phyloP scores from a whole-genome alignment of 2,797 vertebrate species.

The Notamacropus eugenii region DNA sequence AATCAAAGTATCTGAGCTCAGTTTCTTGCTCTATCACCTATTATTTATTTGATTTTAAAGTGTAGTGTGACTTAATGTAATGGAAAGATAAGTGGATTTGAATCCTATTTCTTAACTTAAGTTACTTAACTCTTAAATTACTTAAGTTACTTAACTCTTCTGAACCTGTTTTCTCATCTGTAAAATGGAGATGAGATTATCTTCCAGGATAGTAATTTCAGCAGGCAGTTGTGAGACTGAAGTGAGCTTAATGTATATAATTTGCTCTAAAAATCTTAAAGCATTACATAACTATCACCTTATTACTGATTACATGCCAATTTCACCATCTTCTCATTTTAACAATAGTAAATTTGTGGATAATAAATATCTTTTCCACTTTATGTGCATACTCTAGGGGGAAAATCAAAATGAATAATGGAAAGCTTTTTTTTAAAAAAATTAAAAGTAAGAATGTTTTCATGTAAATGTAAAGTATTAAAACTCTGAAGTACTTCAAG shows the following conservation, averaged over 20 bases:
- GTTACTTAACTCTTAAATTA: too few species aligned
- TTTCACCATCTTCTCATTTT: neutral
- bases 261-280: neutral
- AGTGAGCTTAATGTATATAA: neutral
- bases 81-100: neutral
- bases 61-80: neutral
- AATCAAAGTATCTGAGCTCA: neutral
- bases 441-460: neutral
- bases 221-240: neutral
- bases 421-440: neutral
- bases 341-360: neutral
- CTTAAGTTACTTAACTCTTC: neutral
- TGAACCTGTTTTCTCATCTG: neutral
- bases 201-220: neutral
- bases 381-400: neutral
- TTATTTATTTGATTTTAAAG: neutral
- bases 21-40: neutral
- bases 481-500: neutral
- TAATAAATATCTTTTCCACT: neutral
- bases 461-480: neutral
- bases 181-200: neutral
- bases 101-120: neutral
- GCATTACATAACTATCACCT: neutral
- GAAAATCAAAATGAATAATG: neutral
- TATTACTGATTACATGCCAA: neutral